Evolutionary conservation across 2,113 vertebrate genomes (phyloP).

Genomic region (Phaethon lepturus): DNA sequence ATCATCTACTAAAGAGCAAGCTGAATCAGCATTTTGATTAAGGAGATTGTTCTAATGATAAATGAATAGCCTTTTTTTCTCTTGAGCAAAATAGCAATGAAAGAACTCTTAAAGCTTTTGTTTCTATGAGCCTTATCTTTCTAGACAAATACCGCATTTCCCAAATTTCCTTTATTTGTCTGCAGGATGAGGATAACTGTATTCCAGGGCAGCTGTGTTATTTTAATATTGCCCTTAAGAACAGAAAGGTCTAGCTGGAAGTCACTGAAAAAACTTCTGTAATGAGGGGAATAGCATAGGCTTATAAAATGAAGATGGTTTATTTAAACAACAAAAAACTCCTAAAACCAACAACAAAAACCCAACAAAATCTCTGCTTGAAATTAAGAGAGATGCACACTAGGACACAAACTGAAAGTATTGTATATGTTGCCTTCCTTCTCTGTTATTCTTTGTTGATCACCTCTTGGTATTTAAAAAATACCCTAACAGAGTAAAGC

Average conservation of each 20-base stretch:
- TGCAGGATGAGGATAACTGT: constrained; percentile 8
- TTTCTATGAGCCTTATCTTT: background rate
- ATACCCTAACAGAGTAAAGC: background rate
- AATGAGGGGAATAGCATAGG: background rate
- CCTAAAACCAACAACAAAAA: background rate
- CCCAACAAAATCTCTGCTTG: background rate
- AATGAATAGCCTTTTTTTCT: constrained; percentile 28
- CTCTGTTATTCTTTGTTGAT: background rate
- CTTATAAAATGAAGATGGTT: background rate
- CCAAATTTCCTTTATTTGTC: background rate
- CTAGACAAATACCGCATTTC: background rate
- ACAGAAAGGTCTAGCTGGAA: background rate
- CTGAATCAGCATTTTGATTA: constrained; percentile 47
- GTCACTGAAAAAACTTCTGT: background rate
- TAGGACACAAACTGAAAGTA: background rate
- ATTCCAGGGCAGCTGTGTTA: background rate
- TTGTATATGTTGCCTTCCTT: background rate
- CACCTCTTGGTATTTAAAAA: background rate
- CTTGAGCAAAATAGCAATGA: constrained; percentile 9
- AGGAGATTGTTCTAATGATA: constrained; percentile 61
- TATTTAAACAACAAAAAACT: background rate
- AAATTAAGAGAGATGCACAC: background rate
- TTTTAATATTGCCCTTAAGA: background rate
- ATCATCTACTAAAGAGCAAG: constrained; percentile 28
- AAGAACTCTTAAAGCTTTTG: background rate